Percentiles rank a stretch among this genome's conserved stretches.
Conservation (phyloP, 64 coral and sea anemone genomes). For the Catalaphyllia jardinei region DNA sequence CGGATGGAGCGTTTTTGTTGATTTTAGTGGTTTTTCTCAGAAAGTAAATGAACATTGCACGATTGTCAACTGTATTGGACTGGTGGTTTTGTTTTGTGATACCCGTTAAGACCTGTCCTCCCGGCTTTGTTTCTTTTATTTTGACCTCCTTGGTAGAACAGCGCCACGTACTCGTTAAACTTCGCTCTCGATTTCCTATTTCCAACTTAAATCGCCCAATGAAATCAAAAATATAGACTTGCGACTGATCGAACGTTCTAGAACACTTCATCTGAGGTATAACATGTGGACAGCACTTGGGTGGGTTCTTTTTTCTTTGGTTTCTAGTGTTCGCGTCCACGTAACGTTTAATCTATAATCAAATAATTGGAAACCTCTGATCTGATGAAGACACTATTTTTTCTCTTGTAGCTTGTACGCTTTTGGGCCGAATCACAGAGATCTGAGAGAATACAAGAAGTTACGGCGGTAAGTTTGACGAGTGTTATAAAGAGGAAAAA, state of each 20-base stretch:
- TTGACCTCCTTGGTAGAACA: slow-evolving; percentile 29
- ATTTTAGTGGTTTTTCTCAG: neutral
- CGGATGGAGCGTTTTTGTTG: neutral
- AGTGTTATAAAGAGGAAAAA: neutral
- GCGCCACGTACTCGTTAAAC: slow-evolving; percentile 61
- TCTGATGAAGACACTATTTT: neutral
- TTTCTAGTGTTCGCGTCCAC: neutral
- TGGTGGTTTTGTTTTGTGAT: slow-evolving; percentile 42
- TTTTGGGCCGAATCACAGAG: slow-evolving; percentile 47
- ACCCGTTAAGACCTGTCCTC: slow-evolving; percentile 58
- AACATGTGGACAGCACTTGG: slow-evolving; percentile 68
- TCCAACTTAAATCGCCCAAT: neutral
- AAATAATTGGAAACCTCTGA: neutral
- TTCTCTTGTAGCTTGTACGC: slow-evolving; percentile 66
- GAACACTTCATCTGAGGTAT: neutral
- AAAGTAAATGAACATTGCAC: neutral
- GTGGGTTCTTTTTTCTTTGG: slow-evolving; percentile 32
- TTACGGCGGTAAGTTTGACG: slow-evolving; percentile 38
- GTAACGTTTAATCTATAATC: neutral
- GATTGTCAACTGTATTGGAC: neutral
- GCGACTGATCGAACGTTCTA: neutral
- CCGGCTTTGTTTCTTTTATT: slow-evolving; percentile 38
- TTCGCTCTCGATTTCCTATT: neutral
- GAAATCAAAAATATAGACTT: neutral
- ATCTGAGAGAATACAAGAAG: slow-evolving; percentile 49